These are phyloP conservation scores for Peromyscus eremicus DNA, from an alignment of 2,797 vertebrate species.

Conservation along the genomic window DNA sequence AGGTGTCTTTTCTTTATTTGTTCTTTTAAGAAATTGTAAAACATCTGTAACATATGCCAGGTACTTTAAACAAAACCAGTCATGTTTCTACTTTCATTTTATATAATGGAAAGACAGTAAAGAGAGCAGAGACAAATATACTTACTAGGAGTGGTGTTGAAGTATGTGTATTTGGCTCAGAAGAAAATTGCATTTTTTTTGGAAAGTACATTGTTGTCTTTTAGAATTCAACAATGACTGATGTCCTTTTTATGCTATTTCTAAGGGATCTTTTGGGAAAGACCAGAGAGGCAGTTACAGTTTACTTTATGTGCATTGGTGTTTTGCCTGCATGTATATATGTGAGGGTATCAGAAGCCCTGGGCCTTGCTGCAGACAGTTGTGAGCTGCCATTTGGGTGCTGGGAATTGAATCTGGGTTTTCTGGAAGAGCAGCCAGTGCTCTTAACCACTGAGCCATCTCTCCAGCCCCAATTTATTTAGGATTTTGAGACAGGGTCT, in stretches of 20 bases:
- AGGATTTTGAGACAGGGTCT: not conserved
- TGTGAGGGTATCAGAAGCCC: not conserved
- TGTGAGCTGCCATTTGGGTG: not conserved
- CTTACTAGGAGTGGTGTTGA: not conserved
- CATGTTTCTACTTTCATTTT: not conserved
- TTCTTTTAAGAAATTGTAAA: not conserved
- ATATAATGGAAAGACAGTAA: not conserved
- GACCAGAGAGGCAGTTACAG: not conserved
- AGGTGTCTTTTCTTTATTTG: not conserved
- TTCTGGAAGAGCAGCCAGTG: not conserved
- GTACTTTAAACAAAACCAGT: not conserved
- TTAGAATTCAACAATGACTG: not conserved
- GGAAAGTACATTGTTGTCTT: slow-evolving; percentile 28
- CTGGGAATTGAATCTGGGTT: not conserved
- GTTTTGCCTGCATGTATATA: not conserved
- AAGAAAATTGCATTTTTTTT: slow-evolving; percentile 31
- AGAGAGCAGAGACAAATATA: slow-evolving; percentile 29
- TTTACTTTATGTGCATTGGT: not conserved
- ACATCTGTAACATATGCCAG: not conserved
- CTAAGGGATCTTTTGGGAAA: not conserved
- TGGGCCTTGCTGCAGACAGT: not conserved
- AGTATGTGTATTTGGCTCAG: not conserved
- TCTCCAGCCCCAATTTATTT: not conserved
- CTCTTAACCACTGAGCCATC: not conserved
- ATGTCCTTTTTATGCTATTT: slow-evolving; percentile 16